phyloP scores from a whole-genome alignment of 53 echinoderm and acorn worm species.

The Zoroaster sp. region DNA sequence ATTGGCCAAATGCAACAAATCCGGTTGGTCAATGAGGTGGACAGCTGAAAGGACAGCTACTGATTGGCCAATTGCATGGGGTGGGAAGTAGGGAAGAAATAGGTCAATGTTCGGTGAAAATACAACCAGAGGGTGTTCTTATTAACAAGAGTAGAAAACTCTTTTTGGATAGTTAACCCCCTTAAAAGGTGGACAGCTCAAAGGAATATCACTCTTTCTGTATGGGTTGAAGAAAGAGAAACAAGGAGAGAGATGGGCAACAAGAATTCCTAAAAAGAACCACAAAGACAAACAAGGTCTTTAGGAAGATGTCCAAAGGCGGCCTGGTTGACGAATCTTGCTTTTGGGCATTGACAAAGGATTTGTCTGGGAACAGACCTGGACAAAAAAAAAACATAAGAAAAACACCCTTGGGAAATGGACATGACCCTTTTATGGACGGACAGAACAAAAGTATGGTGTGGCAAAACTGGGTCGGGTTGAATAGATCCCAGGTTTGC shows the following conservation, averaged over 20 bases:
- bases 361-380: neutral
- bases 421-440: conserved; percentile 19
- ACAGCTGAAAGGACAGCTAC: too few species aligned
- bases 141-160: neutral
- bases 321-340: conserved; percentile 3
- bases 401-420: neutral
- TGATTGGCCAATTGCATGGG: neutral
- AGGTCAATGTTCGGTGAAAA: neutral
- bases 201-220: too few species aligned
- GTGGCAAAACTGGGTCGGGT: conserved; percentile 7
- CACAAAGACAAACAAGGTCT: conserved; percentile 32
- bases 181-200: neutral
- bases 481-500: neutral
- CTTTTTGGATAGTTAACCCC: neutral
- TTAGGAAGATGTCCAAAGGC: neutral
- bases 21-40: too few species aligned
- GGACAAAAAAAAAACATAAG: neutral
- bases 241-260: neutral
- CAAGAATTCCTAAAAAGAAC: neutral
- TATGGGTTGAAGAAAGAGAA: too few species aligned
- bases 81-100: neutral
- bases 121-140: neutral
- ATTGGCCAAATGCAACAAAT: too few species aligned
- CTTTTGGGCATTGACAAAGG: neutral
- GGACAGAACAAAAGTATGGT: neutral